Base-by-base conservation (phyloP, 92 coral and sea anemone species). In the Anthopleura xanthogrammica region DNA sequence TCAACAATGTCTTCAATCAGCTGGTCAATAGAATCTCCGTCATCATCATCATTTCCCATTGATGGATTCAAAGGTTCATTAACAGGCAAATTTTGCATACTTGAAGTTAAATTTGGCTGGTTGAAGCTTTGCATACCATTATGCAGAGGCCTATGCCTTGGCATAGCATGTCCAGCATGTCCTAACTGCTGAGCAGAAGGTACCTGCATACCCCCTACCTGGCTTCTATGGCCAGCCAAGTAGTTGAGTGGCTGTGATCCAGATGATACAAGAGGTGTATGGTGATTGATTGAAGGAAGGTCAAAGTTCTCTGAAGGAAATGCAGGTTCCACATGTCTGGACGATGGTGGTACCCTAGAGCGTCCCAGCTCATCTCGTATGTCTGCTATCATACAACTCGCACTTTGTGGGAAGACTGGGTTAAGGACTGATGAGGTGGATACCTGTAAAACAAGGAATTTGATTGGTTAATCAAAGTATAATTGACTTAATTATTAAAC, bases 231-330 rank as follows among this genome's bases (percentile, higher is more conserved):
- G 52, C 86, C 82, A 77, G 87, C 24, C 76, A 82, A 62, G 58
- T 79, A 76, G 78, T 78, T 82, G 73, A 86, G 50, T 10, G 74
- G 50, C 77, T 81, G 84, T 1, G 84, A 43, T 41, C 84, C 84
- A 12, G 88, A 78, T 24, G 65, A 9, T 12, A 76, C 83, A 20
- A 50, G 88, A 60, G 57, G 97, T 87, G 58, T 87, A 82, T 12
- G 93, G 90, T 60, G 98, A 90, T 89, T 87, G 12, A 96, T 90
- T 9, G 99, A 92, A 8, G 99, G 99, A 39, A 96, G 85, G 72
- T 96, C 93, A 85, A 96, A 92, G 85, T 91, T 95, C 73, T 95
- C 97, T 3, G 98, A 96, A 13, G 99, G 99, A 77, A 96, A 96
- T 1, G 98, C 72, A 7, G 98, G 98, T 40, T 91, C 80, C 4